These are phyloP conservation scores for Epinotia brunnichana DNA, from an alignment of 2,888 invertebrate genomes.

Conservation along the genomic window DNA sequence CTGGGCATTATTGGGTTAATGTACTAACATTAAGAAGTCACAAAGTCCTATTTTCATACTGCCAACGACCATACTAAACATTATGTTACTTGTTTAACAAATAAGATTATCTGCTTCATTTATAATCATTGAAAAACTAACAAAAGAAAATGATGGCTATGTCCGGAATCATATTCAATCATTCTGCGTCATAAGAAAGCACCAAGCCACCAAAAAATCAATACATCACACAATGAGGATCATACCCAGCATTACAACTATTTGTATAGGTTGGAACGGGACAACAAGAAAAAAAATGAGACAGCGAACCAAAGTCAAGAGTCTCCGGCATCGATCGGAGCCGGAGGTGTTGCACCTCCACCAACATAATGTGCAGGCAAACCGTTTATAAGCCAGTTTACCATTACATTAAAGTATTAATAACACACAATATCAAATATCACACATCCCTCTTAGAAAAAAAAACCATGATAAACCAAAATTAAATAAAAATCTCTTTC, in stretches of 20 bases:
- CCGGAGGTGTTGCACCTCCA: slow-evolving; percentile 54
- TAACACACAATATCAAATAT: slow-evolving; percentile 65
- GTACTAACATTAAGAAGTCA: not conserved
- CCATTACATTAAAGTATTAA: slow-evolving; percentile 55
- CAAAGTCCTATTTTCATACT: not conserved
- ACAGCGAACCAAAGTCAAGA: slow-evolving; percentile 76
- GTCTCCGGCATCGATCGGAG: slow-evolving; percentile 78
- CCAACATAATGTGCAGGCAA: slow-evolving; percentile 49
- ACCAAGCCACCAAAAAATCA: slow-evolving; percentile 73
- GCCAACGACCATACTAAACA: not conserved
- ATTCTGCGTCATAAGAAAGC: slow-evolving; percentile 54
- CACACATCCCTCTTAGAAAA: slow-evolving; percentile 52
- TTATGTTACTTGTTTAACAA: not conserved
- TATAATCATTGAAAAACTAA: slow-evolving; percentile 37
- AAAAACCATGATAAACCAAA: slow-evolving; percentile 41
- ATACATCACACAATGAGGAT: slow-evolving; percentile 77
- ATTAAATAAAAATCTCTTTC: slow-evolving; percentile 44
- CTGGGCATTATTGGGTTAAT: too few species aligned
- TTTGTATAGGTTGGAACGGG: slow-evolving; percentile 70
- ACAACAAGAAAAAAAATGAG: slow-evolving; percentile 69
- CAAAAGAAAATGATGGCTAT: slow-evolving; percentile 36
- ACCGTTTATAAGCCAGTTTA: slow-evolving; percentile 50
- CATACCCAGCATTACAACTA: slow-evolving; percentile 66
- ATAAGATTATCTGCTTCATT: slow-evolving; percentile 34
- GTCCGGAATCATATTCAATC: slow-evolving; percentile 47